Conservation (phyloP, 2,888 invertebrate genomes). For the Meteorus colon region DNA sequence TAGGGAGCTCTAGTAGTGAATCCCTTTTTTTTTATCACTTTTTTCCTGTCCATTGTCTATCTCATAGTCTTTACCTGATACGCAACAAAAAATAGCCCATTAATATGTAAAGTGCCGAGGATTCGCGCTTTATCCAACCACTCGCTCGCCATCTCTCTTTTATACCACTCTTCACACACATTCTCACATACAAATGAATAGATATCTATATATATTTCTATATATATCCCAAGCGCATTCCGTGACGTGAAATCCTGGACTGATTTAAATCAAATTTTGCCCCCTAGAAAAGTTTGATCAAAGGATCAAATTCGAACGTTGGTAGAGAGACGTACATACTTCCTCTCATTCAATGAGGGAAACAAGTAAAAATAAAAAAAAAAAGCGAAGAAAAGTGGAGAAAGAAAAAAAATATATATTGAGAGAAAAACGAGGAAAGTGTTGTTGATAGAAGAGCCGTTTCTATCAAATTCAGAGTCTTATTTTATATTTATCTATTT, state of each 20-base stretch:
- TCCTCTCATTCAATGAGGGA: background rate
- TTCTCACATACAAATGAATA: background rate
- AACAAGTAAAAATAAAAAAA: background rate
- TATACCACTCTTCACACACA: background rate
- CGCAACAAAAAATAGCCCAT: slow-evolving; percentile 57
- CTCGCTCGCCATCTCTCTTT: slow-evolving; percentile 33
- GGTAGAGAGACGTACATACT: background rate
- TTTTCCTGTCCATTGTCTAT: slow-evolving; percentile 32
- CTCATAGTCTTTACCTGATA: slow-evolving; percentile 15
- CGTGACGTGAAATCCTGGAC: slow-evolving; percentile 9
- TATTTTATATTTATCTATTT: slow-evolving; percentile 7
- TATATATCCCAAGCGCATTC: background rate
- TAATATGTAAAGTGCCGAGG: slow-evolving; percentile 59
- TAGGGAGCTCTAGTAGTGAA: slow-evolving; percentile 14
- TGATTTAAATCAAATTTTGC: slow-evolving; percentile 31
- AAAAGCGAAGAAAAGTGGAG: background rate
- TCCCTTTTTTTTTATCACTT: background rate
- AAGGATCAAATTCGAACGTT: slow-evolving; percentile 35
- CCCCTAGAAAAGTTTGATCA: slow-evolving; percentile 33
- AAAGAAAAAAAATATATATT: too few species aligned
- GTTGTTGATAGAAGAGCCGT: slow-evolving; percentile 5
- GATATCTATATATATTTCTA: background rate
- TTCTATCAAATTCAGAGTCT: background rate
- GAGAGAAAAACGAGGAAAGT: slow-evolving; percentile 3
- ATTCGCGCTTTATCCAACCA: slow-evolving; percentile 56